Percentiles rank a stretch among this genome's conserved stretches.
Conservation (phyloP, 2,888 invertebrate species). For the Oasisia sp. region DNA sequence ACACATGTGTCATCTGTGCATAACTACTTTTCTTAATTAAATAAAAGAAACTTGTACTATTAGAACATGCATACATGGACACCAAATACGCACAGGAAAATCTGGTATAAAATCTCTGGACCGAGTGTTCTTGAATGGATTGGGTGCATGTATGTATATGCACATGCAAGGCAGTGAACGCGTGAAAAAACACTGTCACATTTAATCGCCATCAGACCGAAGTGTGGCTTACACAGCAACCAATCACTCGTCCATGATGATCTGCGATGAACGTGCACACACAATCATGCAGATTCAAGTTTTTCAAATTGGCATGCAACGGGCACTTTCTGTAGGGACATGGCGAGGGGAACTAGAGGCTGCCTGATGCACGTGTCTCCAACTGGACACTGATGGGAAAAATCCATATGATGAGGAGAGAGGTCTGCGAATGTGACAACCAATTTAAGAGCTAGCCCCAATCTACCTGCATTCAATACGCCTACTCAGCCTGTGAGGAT, state of each 20-base stretch:
- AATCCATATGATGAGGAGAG: not conserved
- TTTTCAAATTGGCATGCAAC: slow-evolving; percentile 5
- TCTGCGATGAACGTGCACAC: not conserved
- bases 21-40: no score
- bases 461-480: not conserved
- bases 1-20: no score
- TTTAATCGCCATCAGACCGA: not conserved
- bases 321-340: not conserved
- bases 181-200: not conserved
- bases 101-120: no score
- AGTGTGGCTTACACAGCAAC: not conserved
- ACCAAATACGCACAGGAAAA: no score
- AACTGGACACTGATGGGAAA: not conserved
- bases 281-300: not conserved
- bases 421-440: slow-evolving; percentile 6
- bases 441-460: not conserved
- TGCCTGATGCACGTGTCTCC: not conserved
- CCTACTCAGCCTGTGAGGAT: not conserved
- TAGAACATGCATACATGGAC: no score
- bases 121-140: not conserved
- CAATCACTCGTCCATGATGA: not conserved
- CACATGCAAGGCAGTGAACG: not conserved
- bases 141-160: not conserved
- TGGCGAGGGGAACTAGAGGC: not conserved
- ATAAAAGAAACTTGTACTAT: no score